A percentile compares a stretch with the other conserved stretches of the same genome.
Evolutionary conservation across 2,888 invertebrate genomes (phyloP).

Genomic region (Toxonevra muliebris): DNA sequence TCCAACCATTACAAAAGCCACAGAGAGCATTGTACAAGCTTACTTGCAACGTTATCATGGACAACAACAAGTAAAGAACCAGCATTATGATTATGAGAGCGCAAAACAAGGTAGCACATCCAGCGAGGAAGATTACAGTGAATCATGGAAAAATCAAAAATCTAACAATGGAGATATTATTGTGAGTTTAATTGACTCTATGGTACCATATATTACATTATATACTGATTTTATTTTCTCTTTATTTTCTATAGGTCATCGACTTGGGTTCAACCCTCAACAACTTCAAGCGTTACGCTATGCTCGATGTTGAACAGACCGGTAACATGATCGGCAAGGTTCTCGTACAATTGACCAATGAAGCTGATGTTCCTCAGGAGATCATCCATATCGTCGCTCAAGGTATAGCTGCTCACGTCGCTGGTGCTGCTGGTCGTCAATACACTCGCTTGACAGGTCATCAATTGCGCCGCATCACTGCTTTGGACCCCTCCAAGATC

Average conservation of each 20-base stretch:
- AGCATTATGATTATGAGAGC: constrained; percentile 10
- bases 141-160: constrained; percentile 35
- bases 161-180: constrained; percentile 50
- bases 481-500: constrained; percentile 56
- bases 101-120: constrained; percentile 34
- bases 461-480: constrained; percentile 60
- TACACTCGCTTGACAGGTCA: constrained; percentile 55
- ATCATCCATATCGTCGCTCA: constrained; percentile 60
- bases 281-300: constrained; percentile 50
- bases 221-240: neutral
- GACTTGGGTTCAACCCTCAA: constrained; percentile 50
- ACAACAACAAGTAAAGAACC: constrained; percentile 30
- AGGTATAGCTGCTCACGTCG: constrained; percentile 59
- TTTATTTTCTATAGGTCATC: constrained; percentile 41
- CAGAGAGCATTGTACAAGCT: constrained; percentile 52
- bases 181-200: constrained; percentile 36
- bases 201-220: too few species aligned
- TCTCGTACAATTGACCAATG: constrained; percentile 50
- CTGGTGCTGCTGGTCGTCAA: constrained; percentile 58
- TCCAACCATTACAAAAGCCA: constrained; percentile 50
- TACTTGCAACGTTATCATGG: constrained; percentile 56
- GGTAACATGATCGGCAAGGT: constrained; percentile 54
- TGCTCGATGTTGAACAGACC: constrained; percentile 49
- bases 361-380: constrained; percentile 49
- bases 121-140: constrained; percentile 47